A percentile compares a stretch with the other conserved stretches of the same genome.
Evolutionary conservation across 2,797 vertebrate species (phyloP).

Genomic region (Takifugu rubripes): DNA sequence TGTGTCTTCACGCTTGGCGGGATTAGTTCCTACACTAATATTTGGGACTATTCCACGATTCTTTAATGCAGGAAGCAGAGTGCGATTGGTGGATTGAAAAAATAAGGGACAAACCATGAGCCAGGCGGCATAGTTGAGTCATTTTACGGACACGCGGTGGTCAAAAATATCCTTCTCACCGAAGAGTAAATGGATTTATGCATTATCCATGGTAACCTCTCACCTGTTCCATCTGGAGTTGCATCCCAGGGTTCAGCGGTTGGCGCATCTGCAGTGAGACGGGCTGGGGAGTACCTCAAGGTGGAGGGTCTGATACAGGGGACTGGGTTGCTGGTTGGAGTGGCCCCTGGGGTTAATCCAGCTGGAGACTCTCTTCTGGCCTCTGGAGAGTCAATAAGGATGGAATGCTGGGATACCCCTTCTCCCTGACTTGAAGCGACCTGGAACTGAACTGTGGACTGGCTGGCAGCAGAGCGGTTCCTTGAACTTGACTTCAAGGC

Average conservation of each 20-base stretch:
- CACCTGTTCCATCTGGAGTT: constrained; percentile 65
- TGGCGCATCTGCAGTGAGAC: constrained; percentile 58
- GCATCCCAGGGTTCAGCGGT: constrained; percentile 65
- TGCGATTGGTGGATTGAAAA: too few species aligned
- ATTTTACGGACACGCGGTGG: too few species aligned
- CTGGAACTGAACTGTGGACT: constrained; percentile 68
- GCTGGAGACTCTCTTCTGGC: constrained; percentile 53
- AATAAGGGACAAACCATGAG: too few species aligned
- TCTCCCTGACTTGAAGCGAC: constrained; percentile 57
- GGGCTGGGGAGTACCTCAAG: constrained; percentile 70
- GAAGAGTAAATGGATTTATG: neutral
- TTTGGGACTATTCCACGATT: too few species aligned
- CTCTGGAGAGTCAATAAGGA: constrained; percentile 50
- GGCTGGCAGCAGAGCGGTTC: constrained; percentile 50
- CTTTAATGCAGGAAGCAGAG: too few species aligned
- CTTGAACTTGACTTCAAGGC: constrained; percentile 77
- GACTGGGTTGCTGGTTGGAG: constrained; percentile 65
- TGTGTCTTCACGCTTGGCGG: too few species aligned
- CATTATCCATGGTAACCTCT: constrained; percentile 14
- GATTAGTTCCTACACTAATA: too few species aligned
- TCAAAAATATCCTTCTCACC: too few species aligned
- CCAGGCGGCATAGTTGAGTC: too few species aligned
- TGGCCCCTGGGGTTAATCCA: constrained; percentile 57
- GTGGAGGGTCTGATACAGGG: constrained; percentile 62
- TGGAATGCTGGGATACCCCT: constrained; percentile 40